Base-by-base conservation (phyloP, 2,797 vertebrate genomes). In the Mastacembelus armatus region DNA sequence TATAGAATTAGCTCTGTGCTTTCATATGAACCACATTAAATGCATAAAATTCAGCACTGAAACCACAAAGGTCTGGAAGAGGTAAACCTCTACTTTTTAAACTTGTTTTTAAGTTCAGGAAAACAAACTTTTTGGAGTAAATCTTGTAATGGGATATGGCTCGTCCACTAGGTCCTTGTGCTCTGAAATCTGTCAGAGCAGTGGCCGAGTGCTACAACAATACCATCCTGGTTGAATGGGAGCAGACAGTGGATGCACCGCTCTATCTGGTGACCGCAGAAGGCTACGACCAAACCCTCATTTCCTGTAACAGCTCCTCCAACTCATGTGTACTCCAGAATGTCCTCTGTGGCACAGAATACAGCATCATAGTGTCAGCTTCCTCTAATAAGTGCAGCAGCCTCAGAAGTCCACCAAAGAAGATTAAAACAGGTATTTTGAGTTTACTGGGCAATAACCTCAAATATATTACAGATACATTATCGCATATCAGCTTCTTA, bases 321-420 rank as follows among this genome's bases (percentile, higher is more conserved):
- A 66, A 43, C 9, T 89, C 76, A 5, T 95, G 94, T 62, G 58
- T 71, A 24, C 90, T 95, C 35, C 11, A 21, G 0, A 71, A 58
- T 1, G 49, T 59, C 0, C 65, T 19, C 35, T 95, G 94, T 27
- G 92, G 78, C 61, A 86, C 77, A 51, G 69, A 84, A 4, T 95
- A 95, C 58, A 91, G 78, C 59, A 43, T 95, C 78, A 91, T 92
- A 2, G 90, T 95, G 4, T 90, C 92, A 2, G 61, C 90, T 2
- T 86, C 91, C 9, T 94, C 92, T 2, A 82, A 91, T 78, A 92
- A 92, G 74, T 95, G 94, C 91, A 92, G 81, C 83, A 93, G 86
- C 77, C 78, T 92, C 40, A 86, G 93, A 33, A 95, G 94, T 64
- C 84, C 89, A 1, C 90, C 93, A 0, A 71, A 70, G 39, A 89